Evolutionary conservation across 2,113 vertebrate genomes (phyloP), one percentile per base, ranked within the genome.

Genomic region (Oryzias curvinotus): DNA sequence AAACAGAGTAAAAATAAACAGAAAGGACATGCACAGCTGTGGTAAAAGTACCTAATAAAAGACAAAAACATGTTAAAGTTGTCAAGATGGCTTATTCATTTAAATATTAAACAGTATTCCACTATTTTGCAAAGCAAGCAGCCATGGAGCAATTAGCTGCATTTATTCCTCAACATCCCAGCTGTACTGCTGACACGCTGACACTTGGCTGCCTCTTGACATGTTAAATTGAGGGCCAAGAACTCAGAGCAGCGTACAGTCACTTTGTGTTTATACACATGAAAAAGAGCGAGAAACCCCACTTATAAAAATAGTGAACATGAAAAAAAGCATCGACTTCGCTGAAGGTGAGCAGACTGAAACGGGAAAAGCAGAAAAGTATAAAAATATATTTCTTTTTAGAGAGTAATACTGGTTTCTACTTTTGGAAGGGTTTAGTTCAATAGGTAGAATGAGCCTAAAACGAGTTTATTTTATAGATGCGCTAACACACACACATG

Each of bases 181-280:
- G 68, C 71, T 45, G 50, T 48, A 53, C 51, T 68, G 65, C 25
- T 73, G 72, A 74, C 74, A 75, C 26, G 23, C 73, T 66, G 78
- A 82, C 79, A 84, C 77, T 77, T 71, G 69, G 74, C 80, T 72
- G 70, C 70, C 72, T 75, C 45, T 77, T 83, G 81, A 86, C 79
- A 75, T 68, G 66, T 78, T 69, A 77, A 75, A 85, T 76, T 73
- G 65, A 63, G 55, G 78, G 58, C 60, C 70, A 66, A 67, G 65
- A 55, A 79, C 51, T 42, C 64, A 76, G 63, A 57, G 41, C 65
- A 52, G 65, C 59, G 71, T 68, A 53, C 25, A 28, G 23, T 36
- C 45, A 55, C 51, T 28, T 55, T 58, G 47, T 57, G 56, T 58
- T 44, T 25, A 53, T 48, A 48, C 64, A 63, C 48, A 68, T 15